Evolutionary conservation across 2,113 vertebrate genomes (phyloP), one percentile per base, ranked within the genome.

Genomic region (Mustela nigripes): DNA sequence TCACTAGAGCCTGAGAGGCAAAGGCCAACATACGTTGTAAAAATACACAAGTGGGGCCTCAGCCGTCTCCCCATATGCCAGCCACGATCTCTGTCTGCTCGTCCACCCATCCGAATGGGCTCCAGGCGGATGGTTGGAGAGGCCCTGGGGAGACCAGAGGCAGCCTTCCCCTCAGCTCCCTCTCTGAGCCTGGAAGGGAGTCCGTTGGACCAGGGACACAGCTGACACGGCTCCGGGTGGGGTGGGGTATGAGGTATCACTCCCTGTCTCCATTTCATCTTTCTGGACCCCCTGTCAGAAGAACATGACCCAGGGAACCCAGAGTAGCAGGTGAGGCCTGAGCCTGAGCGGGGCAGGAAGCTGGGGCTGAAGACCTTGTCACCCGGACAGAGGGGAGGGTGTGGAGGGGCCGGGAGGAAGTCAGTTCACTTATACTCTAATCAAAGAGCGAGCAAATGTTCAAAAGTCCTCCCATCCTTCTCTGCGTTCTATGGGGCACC

Each of bases 141-240:
- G 21, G 36, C 33, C 16, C 79, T 8, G 31, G 36, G 56, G 11
- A 19, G 14, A 18, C n/a, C 39, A 4, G 62, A 4, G 74, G 39
- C 0, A 0, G 36, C 26, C 56, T 62, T 36, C 11, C 11, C 31
- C 26, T n/a, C 28, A 33, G 12, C 28, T 36, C 71, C 39, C 12
- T 53, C 69, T 58, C 56, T 48, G 22, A 71, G 62, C 26, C 53
- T 36, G 31, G 42, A 48, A 74, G 36, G 62, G 16, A 88, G 45
- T 42, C 0, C 0, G 1, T 56, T 33, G 14, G 50, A 60, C 1
- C 26, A 36, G 73, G 39, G 15, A 33, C 0, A 14, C 36, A 10
- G 56, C 11, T 36, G 39, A 74, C 84, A 42, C 14, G 31, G 62
- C 62, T 65, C 33, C 5, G 3, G 42, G 33, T 36, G n/a, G 7